Evolutionary conservation across 2,113 vertebrate species (phyloP).

Genomic region (Sinocyclocheilus rhinocerous): DNA sequence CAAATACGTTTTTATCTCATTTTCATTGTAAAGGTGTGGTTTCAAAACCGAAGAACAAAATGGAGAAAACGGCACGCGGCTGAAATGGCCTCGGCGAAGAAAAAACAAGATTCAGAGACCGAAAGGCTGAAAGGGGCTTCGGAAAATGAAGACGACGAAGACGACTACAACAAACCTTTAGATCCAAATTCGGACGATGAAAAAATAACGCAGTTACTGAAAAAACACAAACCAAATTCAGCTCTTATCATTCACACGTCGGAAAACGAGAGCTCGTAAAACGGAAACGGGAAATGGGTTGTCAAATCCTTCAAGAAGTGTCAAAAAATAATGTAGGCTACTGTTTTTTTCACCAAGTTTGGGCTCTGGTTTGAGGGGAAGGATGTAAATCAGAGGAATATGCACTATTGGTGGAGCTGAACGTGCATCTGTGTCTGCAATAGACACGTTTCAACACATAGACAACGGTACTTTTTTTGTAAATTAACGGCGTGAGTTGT

Average conservation of each 20-base stretch:
- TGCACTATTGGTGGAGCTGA: conserved; percentile 57
- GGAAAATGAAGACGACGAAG: conserved; percentile 94
- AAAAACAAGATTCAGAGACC: conserved; percentile 97
- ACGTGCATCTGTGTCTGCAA: conserved; percentile 56
- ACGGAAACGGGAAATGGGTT: conserved; percentile 62
- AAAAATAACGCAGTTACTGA: conserved; percentile 93
- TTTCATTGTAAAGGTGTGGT: conserved; percentile 85
- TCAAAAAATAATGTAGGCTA: conserved; percentile 43
- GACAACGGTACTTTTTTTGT: conserved; percentile 76
- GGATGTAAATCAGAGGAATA: conserved; percentile 51
- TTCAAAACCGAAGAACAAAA: conserved; percentile 96
- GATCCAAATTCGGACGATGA: conserved; percentile 98
- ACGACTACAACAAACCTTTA: conserved; percentile 96
- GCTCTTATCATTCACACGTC: conserved; percentile 83
- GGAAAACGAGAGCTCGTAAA: conserved; percentile 86
- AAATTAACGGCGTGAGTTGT: conserved; percentile 88
- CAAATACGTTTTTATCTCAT: neutral
- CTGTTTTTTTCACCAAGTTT: conserved; percentile 73
- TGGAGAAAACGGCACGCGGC: conserved; percentile 98
- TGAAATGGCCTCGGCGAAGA: conserved; percentile 97
- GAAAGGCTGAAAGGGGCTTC: conserved; percentile 92
- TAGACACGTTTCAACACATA: conserved; percentile 52
- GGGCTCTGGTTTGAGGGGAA: conserved; percentile 68
- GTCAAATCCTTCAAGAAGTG: conserved; percentile 43
- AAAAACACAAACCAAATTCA: conserved; percentile 89